phyloP scores from a whole-genome alignment of 2,888 invertebrate genomes.

The Schizaphis graminum region DNA sequence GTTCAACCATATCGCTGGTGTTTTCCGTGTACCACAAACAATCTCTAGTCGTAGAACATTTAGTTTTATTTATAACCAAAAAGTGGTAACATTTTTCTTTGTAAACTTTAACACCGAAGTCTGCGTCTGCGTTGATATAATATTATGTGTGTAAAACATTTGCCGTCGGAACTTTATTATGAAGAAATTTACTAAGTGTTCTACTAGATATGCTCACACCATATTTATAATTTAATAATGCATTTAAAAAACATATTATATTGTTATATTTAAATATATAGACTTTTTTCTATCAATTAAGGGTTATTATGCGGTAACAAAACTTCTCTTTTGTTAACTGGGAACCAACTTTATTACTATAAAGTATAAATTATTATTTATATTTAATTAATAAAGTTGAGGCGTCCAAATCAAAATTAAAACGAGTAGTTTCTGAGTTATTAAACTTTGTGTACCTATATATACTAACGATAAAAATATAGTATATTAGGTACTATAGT shows the following conservation, averaged over 20 bases:
- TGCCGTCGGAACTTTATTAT: neutral
- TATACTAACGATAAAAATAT: neutral
- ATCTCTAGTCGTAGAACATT: neutral
- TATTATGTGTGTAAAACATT: neutral
- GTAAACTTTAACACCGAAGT: neutral
- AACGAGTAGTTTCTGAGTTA: neutral
- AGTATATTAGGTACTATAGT: neutral
- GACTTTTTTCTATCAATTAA: too few relatives aligned
- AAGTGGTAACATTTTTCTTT: neutral
- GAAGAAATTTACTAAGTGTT: neutral
- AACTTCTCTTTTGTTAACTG: too few relatives aligned
- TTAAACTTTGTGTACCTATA: neutral
- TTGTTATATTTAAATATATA: neutral
- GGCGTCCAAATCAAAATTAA: neutral
- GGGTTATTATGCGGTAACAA: too few relatives aligned
- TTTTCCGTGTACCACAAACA: neutral
- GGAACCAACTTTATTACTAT: too few relatives aligned
- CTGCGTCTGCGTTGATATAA: neutral
- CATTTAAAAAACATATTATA: neutral
- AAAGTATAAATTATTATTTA: neutral
- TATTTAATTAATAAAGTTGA: neutral
- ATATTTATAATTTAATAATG: neutral
- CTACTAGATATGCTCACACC: neutral
- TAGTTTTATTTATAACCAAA: neutral
- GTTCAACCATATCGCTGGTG: neutral